Evolutionary conservation across 2,888 invertebrate genomes (phyloP).

Genomic region (Acanthococcus lagerstroemiae): DNA sequence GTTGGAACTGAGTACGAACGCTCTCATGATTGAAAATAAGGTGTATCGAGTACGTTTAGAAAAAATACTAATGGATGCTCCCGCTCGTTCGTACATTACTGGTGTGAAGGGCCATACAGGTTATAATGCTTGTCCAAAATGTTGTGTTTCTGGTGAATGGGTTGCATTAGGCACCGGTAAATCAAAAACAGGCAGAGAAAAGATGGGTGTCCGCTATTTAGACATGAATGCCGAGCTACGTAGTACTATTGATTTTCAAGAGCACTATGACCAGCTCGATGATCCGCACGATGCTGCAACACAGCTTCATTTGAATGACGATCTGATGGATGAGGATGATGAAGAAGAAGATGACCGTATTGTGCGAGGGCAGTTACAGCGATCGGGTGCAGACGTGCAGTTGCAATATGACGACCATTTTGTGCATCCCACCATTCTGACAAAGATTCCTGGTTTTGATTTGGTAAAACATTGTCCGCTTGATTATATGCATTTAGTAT

Average conservation of each 20-base stretch:
- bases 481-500: neutral
- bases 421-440: neutral
- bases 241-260: neutral
- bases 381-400: neutral
- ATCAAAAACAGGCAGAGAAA: neutral
- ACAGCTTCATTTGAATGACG: neutral
- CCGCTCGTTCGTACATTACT: neutral
- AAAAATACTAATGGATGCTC: neutral
- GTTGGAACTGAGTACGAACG: neutral
- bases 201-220: neutral
- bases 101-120: neutral
- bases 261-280: neutral
- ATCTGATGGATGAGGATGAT: neutral
- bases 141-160: neutral
- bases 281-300: neutral
- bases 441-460: neutral
- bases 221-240: neutral
- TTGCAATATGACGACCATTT: neutral
- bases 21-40: neutral
- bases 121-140: neutral
- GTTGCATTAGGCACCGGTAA: neutral
- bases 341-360: neutral
- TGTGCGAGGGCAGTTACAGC: neutral
- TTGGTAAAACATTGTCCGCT: neutral
- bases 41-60: neutral